Percentiles rank a stretch among this genome's conserved stretches.
These are phyloP conservation scores for Arenicola marina DNA, from an alignment of 2,888 invertebrate genomes.

Conservation along the genomic window DNA sequence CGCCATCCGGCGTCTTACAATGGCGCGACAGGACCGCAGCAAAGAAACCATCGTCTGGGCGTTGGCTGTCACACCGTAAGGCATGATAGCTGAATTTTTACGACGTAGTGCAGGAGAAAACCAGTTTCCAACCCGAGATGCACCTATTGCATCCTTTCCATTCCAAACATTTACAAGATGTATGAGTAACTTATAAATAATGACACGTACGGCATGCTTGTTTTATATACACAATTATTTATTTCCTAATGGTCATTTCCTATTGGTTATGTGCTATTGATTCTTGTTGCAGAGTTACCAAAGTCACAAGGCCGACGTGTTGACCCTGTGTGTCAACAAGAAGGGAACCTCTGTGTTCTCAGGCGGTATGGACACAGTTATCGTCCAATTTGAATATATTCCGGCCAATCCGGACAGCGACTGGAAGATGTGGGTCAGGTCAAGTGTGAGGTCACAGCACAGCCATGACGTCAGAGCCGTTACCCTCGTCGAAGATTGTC, in stretches of 20 bases:
- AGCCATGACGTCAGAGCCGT: constrained; percentile 84
- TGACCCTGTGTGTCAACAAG: constrained; percentile 70
- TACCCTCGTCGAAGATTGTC: constrained; percentile 42
- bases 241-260: too few species aligned
- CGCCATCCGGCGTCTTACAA: constrained; percentile 79
- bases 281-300: constrained; percentile 64
- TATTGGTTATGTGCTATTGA: neutral
- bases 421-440: constrained; percentile 75
- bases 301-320: constrained; percentile 81
- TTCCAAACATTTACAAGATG: too few species aligned
- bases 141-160: too few species aligned
- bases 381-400: constrained; percentile 70
- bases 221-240: too few species aligned
- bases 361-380: constrained; percentile 74
- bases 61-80: constrained; percentile 71
- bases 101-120: too few species aligned
- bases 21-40: constrained; percentile 69
- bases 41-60: constrained; percentile 85
- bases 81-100: too few species aligned
- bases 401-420: constrained; percentile 68
- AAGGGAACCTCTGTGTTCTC: constrained; percentile 49
- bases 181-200: too few species aligned
- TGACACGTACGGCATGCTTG: too few species aligned
- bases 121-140: too few species aligned
- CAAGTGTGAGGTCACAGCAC: constrained; percentile 78